Evolutionary conservation across 2,113 vertebrate species (phyloP).

Genomic region (Glaucomys volans): DNA sequence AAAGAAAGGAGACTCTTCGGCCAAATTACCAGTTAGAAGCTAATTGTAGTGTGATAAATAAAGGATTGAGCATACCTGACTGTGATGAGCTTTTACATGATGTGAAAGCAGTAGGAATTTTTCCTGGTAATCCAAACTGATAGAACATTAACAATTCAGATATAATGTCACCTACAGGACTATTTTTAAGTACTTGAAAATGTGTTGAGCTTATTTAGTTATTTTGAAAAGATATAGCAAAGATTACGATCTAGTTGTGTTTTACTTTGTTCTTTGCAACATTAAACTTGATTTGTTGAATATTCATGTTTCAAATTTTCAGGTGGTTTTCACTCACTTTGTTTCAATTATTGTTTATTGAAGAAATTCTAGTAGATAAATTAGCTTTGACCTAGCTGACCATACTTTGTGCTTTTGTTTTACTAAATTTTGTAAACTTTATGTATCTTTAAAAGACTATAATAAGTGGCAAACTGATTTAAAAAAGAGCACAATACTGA

Average conservation of each 20-base stretch:
- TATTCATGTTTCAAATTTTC: constrained; percentile 69
- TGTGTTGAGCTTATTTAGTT: neutral
- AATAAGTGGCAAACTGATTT: neutral
- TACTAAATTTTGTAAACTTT: neutral
- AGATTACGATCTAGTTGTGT: constrained; percentile 70
- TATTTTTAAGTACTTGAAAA: neutral
- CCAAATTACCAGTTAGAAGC: constrained; percentile 34
- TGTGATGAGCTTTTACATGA: neutral
- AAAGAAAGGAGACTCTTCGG: constrained; percentile 44
- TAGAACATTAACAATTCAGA: neutral
- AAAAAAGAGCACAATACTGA: neutral
- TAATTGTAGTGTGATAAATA: constrained; percentile 32
- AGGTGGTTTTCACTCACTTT: constrained; percentile 68
- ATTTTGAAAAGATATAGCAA: neutral
- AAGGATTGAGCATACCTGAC: constrained; percentile 39
- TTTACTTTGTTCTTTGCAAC: constrained; percentile 72
- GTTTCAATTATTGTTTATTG: constrained; percentile 65
- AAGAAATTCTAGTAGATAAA: constrained; percentile 64
- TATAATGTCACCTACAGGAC: neutral
- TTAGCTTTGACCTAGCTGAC: neutral
- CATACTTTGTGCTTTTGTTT: constrained; percentile 17
- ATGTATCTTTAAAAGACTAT: neutral
- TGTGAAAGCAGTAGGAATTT: neutral
- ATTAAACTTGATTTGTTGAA: constrained; percentile 82
- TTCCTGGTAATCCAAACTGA: neutral